Conservation (phyloP, 1,140 invertebrate species). For the Tetranychus urticae region DNA sequence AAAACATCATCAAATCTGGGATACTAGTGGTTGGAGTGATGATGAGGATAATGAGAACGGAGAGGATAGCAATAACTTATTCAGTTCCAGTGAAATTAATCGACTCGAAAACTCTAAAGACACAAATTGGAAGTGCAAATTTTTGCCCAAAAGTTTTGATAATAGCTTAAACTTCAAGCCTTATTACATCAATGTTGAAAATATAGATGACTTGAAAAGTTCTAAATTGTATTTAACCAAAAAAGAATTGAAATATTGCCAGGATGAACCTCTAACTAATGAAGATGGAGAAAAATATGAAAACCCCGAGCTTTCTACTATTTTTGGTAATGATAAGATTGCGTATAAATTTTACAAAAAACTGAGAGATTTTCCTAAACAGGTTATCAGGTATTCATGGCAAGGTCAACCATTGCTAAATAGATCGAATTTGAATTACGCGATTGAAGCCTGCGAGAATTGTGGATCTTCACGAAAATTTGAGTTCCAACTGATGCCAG, state of each 20-base stretch:
- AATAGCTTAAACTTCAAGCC: not conserved
- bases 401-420: constrained; percentile 1
- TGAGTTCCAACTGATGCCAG: constrained; percentile 8
- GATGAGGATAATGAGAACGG: not conserved
- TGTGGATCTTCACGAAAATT: constrained; percentile 1
- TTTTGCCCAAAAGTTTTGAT: not conserved
- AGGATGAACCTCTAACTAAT: not conserved
- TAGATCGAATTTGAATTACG: not conserved
- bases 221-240: not conserved
- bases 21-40: not conserved
- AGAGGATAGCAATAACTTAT: not conserved
- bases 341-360: constrained; percentile 7
- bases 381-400: constrained; percentile 6
- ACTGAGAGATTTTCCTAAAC: not conserved
- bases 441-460: not conserved
- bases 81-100: not conserved
- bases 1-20: not conserved
- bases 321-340: not conserved
- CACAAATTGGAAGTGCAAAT: no score
- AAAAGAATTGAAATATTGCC: constrained; percentile 1
- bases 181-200: constrained; percentile 3
- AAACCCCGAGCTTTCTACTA: not conserved
- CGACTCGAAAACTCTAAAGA: no score
- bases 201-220: not conserved
- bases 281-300: constrained; percentile 2